phyloP scores from a whole-genome alignment of 2,888 invertebrate species.

The Andrena hattorfiana region DNA sequence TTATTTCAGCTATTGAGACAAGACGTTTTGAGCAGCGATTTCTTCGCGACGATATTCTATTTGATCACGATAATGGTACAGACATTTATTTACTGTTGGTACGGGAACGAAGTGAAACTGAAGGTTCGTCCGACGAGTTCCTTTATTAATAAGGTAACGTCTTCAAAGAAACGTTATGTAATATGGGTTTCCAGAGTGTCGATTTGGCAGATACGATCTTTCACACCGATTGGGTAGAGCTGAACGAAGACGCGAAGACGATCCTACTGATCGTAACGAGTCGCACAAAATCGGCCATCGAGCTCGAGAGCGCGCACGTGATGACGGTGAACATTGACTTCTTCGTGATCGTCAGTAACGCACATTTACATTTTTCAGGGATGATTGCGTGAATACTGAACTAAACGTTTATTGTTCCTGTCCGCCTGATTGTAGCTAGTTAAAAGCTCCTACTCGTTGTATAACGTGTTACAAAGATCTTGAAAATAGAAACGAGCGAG shows the following conservation, averaged over 20 bases:
- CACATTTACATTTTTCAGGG: not conserved
- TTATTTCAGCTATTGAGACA: constrained; percentile 12
- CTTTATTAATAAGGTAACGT: not conserved
- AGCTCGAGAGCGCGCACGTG: not conserved
- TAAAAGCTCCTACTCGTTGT: constrained; percentile 40
- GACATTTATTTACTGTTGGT: constrained; percentile 73
- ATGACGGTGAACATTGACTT: constrained; percentile 2
- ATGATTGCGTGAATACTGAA: not conserved
- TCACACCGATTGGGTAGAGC: constrained; percentile 21
- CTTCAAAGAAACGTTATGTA: not conserved
- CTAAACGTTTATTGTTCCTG: constrained; percentile 22
- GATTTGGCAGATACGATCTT: constrained; percentile 13
- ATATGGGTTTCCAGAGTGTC: constrained; percentile 29
- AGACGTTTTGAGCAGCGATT: constrained; percentile 4
- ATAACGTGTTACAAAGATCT: constrained; percentile 26
- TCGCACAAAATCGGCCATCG: not conserved
- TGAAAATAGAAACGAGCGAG: constrained; percentile 15
- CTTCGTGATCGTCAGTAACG: constrained; percentile 13
- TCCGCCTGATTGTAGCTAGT: constrained; percentile 30
- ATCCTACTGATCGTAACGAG: not conserved
- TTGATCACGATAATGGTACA: constrained; percentile 58
- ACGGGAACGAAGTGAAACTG: constrained; percentile 70
- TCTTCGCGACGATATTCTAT: constrained; percentile 31
- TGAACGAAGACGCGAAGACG: not conserved
- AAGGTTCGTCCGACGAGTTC: constrained; percentile 52